Conservation (phyloP, 2,113 vertebrate species). For the Oxyruncus cristatus region DNA sequence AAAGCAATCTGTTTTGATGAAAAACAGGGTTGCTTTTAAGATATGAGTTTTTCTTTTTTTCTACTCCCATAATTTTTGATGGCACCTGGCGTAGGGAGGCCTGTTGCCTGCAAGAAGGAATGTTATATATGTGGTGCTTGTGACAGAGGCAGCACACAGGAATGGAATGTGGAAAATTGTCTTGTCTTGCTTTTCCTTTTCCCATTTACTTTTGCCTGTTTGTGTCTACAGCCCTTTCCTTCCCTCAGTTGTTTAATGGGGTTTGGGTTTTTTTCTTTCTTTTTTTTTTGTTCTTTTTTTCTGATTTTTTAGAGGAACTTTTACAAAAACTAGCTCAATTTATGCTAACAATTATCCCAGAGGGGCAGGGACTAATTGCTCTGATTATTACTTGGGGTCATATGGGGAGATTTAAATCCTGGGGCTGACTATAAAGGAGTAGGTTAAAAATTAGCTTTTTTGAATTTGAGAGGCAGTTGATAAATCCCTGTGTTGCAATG, state of each 20-base stretch:
- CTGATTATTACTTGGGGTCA: constrained; percentile 21
- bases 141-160: background rate
- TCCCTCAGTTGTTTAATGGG: background rate
- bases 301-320: background rate
- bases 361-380: background rate
- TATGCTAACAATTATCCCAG: background rate
- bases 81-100: constrained; percentile 39
- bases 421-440: background rate
- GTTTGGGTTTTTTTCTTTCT: background rate
- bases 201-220: background rate
- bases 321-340: background rate
- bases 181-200: constrained; percentile 46
- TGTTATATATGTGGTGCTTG: constrained; percentile 27
- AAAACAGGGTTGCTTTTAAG: constrained; percentile 29
- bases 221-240: background rate
- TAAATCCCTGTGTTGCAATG: background rate
- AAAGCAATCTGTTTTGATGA: constrained; percentile 32
- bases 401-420: constrained; percentile 3
- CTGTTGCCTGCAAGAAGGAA: constrained; percentile 37
- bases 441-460: background rate
- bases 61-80: constrained; percentile 34
- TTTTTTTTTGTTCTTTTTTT: background rate
- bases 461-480: background rate
- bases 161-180: constrained; percentile 55
- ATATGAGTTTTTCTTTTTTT: background rate